Percentiles rank a stretch among this genome's conserved stretches.
Evolutionary conservation across 2,113 vertebrate genomes (phyloP).

Genomic region (Catharus fuscescens): DNA sequence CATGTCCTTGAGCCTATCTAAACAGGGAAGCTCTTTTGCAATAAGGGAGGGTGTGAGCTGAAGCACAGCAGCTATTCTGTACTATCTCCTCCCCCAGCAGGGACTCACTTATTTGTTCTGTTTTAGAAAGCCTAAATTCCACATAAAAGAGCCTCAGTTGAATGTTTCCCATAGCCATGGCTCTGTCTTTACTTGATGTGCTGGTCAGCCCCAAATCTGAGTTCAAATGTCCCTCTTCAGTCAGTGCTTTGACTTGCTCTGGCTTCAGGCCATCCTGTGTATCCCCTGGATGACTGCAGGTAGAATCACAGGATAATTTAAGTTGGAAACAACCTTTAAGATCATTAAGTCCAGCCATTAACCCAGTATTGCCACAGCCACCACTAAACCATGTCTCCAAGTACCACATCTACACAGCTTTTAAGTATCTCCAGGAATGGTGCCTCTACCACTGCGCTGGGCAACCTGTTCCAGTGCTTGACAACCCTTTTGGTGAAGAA

Average conservation of each 20-base stretch:
- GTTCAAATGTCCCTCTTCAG: neutral
- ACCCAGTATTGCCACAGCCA: neutral
- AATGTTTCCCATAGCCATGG: neutral
- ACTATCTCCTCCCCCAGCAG: neutral
- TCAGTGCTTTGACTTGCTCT: neutral
- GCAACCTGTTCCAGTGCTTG: neutral
- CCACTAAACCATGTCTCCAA: neutral
- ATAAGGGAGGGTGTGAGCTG: neutral
- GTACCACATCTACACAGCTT: neutral
- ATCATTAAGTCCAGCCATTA: neutral
- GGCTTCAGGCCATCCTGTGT: neutral
- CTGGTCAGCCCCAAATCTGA: neutral
- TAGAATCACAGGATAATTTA: neutral
- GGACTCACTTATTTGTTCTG: neutral
- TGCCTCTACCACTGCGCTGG: neutral
- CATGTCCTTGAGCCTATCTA: conserved; percentile 34
- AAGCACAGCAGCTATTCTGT: neutral
- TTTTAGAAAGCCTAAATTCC: neutral
- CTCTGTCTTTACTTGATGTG: neutral
- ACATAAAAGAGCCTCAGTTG: neutral
- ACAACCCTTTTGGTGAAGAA: neutral
- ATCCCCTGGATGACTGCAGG: neutral
- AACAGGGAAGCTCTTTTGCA: conserved; percentile 29
- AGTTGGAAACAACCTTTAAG: neutral
- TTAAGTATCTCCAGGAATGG: neutral